phyloP scores from a whole-genome alignment of 2,113 vertebrate species.

The Zosterops japonicus region DNA sequence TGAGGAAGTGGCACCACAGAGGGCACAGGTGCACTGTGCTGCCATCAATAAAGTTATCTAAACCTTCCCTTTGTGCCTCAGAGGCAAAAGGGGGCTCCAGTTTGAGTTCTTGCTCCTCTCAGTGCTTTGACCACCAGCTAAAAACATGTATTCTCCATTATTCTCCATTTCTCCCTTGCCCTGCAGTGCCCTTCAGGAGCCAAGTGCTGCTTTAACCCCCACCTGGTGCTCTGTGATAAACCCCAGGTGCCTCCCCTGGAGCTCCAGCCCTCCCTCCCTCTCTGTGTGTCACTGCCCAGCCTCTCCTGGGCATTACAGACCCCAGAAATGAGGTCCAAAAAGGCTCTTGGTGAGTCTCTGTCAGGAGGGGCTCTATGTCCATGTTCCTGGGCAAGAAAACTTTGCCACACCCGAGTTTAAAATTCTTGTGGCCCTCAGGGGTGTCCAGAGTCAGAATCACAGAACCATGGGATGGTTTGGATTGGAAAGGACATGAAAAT shows the following conservation, averaged over 20 bases:
- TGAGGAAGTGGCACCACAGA: background rate
- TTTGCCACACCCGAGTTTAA: fast-evolving
- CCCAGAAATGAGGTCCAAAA: fast-evolving
- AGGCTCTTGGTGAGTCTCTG: background rate
- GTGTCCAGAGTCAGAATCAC: fast-evolving
- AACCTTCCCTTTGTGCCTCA: background rate
- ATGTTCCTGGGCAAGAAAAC: background rate
- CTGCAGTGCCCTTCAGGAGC: background rate
- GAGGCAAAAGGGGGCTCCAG: background rate
- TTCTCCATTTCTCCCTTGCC: background rate
- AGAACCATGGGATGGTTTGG: background rate
- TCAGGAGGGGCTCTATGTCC: fast-evolving
- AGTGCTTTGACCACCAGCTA: background rate
- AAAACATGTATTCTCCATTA: background rate
- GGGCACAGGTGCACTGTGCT: background rate
- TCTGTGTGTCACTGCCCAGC: fast-evolving
- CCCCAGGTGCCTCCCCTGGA: fast-evolving
- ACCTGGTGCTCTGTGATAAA: background rate
- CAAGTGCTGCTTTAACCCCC: background rate
- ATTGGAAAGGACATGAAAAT: fast-evolving
- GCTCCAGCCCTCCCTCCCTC: background rate
- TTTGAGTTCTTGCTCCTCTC: fast-evolving
- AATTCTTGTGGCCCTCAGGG: too few relatives aligned
- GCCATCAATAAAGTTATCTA: background rate
- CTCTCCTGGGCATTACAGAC: fast-evolving